Conservation (phyloP, 2,797 vertebrate genomes). For the Phyllotis vaccarum region DNA sequence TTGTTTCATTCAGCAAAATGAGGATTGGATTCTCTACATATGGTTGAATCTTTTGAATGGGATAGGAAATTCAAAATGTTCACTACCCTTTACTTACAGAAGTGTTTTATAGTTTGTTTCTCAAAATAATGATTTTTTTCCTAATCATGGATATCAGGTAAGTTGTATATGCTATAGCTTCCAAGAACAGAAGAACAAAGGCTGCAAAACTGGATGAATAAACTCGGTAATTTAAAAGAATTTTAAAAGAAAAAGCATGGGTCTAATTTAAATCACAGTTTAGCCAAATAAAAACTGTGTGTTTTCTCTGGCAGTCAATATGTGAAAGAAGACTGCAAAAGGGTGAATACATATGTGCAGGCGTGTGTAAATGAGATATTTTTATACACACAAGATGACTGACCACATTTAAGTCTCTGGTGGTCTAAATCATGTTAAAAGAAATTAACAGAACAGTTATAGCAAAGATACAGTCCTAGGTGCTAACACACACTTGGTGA, state of each 20-base stretch:
- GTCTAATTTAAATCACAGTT: background rate
- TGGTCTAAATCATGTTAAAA: background rate
- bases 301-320: background rate
- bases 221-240: background rate
- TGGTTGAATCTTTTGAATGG: background rate
- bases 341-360: fast-evolving
- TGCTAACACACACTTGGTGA: background rate
- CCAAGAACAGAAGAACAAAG: background rate
- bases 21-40: background rate
- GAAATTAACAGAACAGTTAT: background rate
- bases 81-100: background rate
- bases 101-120: background rate
- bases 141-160: background rate
- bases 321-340: background rate
- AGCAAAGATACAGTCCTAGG: background rate
- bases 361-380: fast-evolving
- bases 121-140: background rate
- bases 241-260: background rate
- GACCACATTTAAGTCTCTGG: background rate
- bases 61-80: background rate
- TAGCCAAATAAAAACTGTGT: background rate
- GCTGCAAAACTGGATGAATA: background rate
- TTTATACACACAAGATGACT: background rate
- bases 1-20: slow-evolving; percentile 7
- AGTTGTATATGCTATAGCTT: background rate